Conservation (phyloP, 2,113 vertebrate genomes). For the Aramus guarauna region DNA sequence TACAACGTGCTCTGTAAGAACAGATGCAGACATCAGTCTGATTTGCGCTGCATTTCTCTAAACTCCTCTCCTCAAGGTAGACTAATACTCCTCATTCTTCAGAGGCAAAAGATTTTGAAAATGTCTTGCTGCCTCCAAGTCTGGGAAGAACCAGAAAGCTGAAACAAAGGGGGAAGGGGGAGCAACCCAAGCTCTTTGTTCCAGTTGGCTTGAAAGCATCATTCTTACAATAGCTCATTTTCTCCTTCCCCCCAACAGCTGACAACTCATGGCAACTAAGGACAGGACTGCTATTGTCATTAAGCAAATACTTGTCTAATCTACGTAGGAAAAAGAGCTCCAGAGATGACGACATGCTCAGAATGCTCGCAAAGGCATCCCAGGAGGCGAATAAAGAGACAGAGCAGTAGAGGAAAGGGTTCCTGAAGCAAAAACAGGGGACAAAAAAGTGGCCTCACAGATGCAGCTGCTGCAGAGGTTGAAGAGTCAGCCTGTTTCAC, state of each 20-base stretch:
- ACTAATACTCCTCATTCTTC: background rate
- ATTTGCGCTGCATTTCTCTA: background rate
- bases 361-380: conserved; percentile 40
- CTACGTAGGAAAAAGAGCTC: conserved; percentile 45
- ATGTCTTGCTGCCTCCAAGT: background rate
- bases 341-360: conserved; percentile 51
- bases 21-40: background rate
- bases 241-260: conserved; percentile 61
- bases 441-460: background rate
- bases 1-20: background rate
- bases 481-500: background rate
- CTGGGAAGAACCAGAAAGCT: conserved; percentile 50
- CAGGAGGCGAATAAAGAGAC: conserved; percentile 55
- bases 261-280: conserved; percentile 61
- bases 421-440: background rate
- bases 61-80: background rate
- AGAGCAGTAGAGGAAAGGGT: conserved; percentile 55
- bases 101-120: conserved; percentile 1
- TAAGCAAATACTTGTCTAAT: conserved; percentile 57
- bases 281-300: conserved; percentile 63
- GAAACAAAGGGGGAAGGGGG: conserved; percentile 53
- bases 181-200: conserved; percentile 55
- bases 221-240: conserved; percentile 64
- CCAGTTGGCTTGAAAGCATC: conserved; percentile 52
- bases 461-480: background rate